Conservation (phyloP, 2,113 vertebrate species). For the Beaufortia kweichowensis region DNA sequence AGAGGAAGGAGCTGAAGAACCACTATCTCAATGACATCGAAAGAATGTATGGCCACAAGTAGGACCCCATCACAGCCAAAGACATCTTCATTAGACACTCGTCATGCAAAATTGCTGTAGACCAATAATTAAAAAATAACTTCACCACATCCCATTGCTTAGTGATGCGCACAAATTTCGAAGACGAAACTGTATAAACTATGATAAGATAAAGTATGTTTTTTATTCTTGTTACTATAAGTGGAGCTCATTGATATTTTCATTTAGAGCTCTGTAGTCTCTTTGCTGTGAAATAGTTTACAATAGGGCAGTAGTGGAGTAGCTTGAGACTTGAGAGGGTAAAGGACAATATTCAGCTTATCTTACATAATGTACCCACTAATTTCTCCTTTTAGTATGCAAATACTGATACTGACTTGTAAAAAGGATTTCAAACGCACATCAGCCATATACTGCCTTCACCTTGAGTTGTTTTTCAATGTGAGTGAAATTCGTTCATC, state of each 20-base stretch:
- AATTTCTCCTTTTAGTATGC: conserved; percentile 3
- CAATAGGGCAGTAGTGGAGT: conserved; percentile 19
- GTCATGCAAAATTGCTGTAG: conserved; percentile 10
- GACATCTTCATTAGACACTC: background rate
- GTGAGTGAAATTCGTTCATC: conserved; percentile 37
- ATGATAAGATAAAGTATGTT: conserved; percentile 10
- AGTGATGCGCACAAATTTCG: background rate
- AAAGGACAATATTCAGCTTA: conserved; percentile 27
- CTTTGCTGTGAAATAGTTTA: conserved; percentile 50
- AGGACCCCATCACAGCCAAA: conserved; percentile 38
- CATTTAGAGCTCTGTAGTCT: conserved; percentile 27
- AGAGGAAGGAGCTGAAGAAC: conserved; percentile 95
- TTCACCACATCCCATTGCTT: conserved; percentile 31
- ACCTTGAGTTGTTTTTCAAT: conserved; percentile 41
- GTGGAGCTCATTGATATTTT: background rate
- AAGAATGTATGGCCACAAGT: conserved; percentile 97
- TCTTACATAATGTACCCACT: conserved; percentile 3
- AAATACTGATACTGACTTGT: conserved; percentile 12
- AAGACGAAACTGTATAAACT: background rate
- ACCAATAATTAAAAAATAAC: conserved; percentile 19
- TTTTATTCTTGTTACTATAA: conserved; percentile 36
- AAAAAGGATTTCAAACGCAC: conserved; percentile 21
- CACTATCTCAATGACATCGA: conserved; percentile 96
- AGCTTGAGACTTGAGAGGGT: background rate
- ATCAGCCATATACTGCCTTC: conserved; percentile 61